phyloP scores from a whole-genome alignment of 2,113 vertebrate genomes.

The Pampusana beccarii region DNA sequence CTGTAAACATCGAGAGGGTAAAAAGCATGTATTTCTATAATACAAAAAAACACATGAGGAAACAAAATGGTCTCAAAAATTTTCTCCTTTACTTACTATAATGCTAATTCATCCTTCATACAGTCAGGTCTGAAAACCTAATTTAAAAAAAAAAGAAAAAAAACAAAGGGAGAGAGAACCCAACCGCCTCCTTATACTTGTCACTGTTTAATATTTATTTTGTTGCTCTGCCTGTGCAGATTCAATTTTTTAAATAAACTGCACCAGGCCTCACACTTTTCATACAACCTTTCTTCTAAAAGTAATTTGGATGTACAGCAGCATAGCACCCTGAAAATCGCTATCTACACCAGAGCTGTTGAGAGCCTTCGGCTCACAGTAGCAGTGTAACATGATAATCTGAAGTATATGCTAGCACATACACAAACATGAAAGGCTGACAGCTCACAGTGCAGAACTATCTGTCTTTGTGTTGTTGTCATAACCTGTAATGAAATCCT shows the following conservation, averaged over 20 bases:
- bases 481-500: not conserved
- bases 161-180: too few relatives aligned
- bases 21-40: not conserved
- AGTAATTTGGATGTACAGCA: not conserved
- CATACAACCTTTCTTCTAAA: not conserved
- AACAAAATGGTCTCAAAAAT: not conserved
- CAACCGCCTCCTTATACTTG: not conserved
- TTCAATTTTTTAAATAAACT: not conserved
- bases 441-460: not conserved
- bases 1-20: not conserved
- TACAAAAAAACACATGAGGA: not conserved
- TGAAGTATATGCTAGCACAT: not conserved
- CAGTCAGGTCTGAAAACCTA: not conserved
- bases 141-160: not conserved
- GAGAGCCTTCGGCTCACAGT: not conserved
- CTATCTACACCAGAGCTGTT: not conserved
- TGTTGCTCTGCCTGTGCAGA: not conserved
- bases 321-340: not conserved
- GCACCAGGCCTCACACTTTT: not conserved
- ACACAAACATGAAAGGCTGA: not conserved
- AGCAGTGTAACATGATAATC: not conserved
- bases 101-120: not conserved
- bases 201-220: not conserved
- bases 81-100: not conserved
- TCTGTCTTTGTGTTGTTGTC: not conserved